These are phyloP conservation scores for Fregata magnificens DNA, from an alignment of 2,113 vertebrate species.

Conservation along the genomic window DNA sequence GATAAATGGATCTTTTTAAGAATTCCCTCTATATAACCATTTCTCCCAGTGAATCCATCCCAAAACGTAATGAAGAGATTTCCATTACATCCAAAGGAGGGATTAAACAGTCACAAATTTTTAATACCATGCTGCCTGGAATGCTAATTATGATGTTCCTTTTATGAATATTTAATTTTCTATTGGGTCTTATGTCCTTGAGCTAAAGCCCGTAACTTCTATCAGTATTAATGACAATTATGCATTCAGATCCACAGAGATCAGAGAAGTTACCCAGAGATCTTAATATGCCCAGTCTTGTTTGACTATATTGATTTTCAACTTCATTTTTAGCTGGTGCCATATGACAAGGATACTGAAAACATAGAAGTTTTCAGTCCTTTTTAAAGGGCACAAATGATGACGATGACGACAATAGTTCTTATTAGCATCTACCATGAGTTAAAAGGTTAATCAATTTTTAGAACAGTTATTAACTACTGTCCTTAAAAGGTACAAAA, in stretches of 20 bases:
- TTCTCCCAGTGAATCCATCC: not conserved
- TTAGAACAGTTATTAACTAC: not conserved
- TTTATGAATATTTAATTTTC: constrained; percentile 44
- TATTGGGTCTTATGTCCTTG: not conserved
- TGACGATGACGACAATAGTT: not conserved
- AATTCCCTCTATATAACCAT: not conserved
- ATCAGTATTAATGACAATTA: constrained; percentile 28
- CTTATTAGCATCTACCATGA: not conserved
- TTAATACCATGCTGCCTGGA: not conserved
- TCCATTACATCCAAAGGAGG: not conserved
- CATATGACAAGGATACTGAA: not conserved
- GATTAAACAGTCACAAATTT: not conserved
- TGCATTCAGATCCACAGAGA: not conserved
- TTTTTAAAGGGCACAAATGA: not conserved
- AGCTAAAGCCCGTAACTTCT: not conserved
- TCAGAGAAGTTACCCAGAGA: not conserved
- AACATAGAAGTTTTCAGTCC: not conserved
- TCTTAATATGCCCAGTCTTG: not conserved
- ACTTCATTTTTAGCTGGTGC: not conserved
- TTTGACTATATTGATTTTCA: constrained; percentile 7
- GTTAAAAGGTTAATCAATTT: not conserved
- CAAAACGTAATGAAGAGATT: not conserved
- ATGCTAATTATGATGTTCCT: not conserved
- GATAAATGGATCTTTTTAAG: not conserved
- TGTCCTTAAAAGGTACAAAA: not conserved